These are phyloP conservation scores for Melipona beecheii DNA, from an alignment of 2,888 invertebrate species.

Conservation along the genomic window DNA sequence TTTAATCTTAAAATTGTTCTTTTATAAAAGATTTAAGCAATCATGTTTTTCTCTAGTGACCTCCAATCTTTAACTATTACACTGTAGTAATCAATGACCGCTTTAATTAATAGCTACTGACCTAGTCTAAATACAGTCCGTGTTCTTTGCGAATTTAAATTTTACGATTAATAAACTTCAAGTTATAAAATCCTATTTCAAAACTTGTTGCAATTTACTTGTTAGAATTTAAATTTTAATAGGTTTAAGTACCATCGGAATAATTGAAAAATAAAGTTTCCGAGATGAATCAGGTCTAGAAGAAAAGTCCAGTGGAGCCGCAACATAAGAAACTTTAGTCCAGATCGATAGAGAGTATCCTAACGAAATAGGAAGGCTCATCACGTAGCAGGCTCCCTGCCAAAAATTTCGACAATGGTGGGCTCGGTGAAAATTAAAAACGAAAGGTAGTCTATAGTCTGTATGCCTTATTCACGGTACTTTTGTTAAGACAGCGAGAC, in stretches of 20 bases:
- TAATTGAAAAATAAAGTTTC: background rate
- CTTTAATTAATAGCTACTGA: background rate
- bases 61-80: no score
- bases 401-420: slow-evolving; percentile 42
- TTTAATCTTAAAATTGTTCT: no score
- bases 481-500: slow-evolving; percentile 30
- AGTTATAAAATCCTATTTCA: background rate
- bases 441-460: slow-evolving; percentile 34
- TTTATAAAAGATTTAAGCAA: no score
- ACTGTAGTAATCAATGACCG: no score
- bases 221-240: background rate
- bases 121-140: background rate
- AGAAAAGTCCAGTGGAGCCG: slow-evolving; percentile 1
- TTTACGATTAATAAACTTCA: background rate
- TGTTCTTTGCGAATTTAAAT: background rate
- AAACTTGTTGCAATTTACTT: background rate
- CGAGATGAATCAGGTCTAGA: background rate
- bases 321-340: slow-evolving; percentile 32
- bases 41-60: no score
- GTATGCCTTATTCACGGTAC: slow-evolving; percentile 3
- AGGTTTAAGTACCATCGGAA: background rate
- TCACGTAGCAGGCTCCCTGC: slow-evolving; percentile 47
- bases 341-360: slow-evolving; percentile 46
- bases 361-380: slow-evolving; percentile 27
- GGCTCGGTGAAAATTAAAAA: slow-evolving; percentile 54